Percentiles rank a stretch among this genome's conserved stretches.
phyloP scores from a whole-genome alignment of 2,113 vertebrate species.

The Cranoglanis bouderius region DNA sequence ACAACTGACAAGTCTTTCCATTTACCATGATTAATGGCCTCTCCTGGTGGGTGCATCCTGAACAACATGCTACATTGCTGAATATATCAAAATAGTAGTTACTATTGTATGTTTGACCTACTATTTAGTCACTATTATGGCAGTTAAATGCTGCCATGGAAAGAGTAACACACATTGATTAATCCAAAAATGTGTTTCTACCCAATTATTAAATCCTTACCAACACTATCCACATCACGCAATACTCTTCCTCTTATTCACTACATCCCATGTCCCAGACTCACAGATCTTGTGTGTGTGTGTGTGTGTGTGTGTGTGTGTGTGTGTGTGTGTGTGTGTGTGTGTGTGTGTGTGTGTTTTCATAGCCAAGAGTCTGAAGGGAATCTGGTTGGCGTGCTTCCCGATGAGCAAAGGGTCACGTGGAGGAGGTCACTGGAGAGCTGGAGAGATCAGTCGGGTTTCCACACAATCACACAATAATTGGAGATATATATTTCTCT shows the following conservation, averaged over 20 bases:
- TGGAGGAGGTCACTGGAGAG: neutral
- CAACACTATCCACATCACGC: neutral
- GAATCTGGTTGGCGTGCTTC: neutral
- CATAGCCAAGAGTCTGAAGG: neutral
- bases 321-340: neutral
- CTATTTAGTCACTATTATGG: neutral
- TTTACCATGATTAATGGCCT: neutral
- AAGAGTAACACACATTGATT: neutral
- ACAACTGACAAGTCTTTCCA: neutral
- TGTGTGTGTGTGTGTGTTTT: neutral
- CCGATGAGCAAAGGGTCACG: neutral
- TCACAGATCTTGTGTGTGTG: neutral
- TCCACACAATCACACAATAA: slow-evolving; percentile 23
- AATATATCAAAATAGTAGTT: neutral
- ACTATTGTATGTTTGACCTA: neutral
- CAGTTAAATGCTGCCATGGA: neutral
- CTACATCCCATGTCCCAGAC: neutral
- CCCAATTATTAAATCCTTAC: too few species aligned
- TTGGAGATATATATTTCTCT: neutral
- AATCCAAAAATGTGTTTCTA: neutral
- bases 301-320: neutral
- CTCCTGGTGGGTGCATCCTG: neutral
- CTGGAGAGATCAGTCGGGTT: neutral
- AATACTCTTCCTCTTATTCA: too few species aligned
- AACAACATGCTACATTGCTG: neutral